Base-by-base conservation (phyloP, 2,888 invertebrate species). In the Ophraella communa region DNA sequence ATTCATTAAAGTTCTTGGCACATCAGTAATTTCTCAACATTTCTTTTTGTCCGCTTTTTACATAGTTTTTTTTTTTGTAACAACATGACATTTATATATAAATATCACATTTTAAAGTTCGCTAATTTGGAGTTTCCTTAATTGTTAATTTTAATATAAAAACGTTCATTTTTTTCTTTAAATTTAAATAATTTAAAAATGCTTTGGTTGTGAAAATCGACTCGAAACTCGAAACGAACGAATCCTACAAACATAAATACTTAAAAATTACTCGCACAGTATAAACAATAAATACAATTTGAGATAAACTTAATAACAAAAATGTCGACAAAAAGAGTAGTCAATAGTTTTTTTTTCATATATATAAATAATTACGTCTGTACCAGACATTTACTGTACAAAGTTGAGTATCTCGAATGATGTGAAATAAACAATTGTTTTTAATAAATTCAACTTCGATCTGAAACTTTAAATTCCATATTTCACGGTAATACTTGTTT, bases 11-110 rank as follows among this genome's bases (percentile, higher is more conserved):
- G 30, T 53, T 52, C 44, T 60, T 60, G 60, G 60, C 60, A 60
- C 60, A 44, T 60, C 30, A 60, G 60, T 60, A 60, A 60, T 60
- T 60, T 39, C 18, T 18, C 11, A 60, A 60, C 44, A 14, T 44
- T 39, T 14, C 35, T 44, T 47, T 52, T 57, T 57, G 57, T 56
- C 49, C 30, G 39, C 14, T 45, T 56, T 56, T 30, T 27, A 24
- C 21, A 18, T 7, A 24, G 23, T n/a, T 10, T 2, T 10, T 30
- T 30, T 45, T 56, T 56, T 27, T 20, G 3, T 45, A 57, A 57
- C 33, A 42, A 57, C 18, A 47, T 57, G 57, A 57, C 47, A 57
- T 44, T 30, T 27, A 35, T 11, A 24, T 17, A 24, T 14, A 55
- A 20, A 55, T 42, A 55, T 56, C 56, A 56, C 56, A 45, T 30